Conservation (phyloP, 2,113 vertebrate species). For the Budorcas taxicolor region DNA sequence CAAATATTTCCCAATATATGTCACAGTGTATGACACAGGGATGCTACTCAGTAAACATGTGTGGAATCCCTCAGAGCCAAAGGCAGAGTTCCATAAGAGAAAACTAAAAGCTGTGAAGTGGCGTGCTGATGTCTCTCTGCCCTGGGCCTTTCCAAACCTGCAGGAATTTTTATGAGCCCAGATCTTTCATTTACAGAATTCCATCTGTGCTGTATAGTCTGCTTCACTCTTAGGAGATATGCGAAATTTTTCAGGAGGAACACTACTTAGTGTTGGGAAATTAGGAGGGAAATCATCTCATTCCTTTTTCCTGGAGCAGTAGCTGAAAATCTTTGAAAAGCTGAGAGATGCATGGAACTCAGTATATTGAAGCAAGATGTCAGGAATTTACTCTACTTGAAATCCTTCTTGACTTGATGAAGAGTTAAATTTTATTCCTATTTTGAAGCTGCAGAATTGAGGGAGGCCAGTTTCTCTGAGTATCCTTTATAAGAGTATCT, state of each 20-base stretch:
- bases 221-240: neutral
- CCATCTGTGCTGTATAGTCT: neutral
- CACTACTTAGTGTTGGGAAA: neutral
- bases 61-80: neutral
- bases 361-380: neutral
- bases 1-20: neutral
- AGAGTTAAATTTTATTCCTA: neutral
- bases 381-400: neutral
- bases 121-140: neutral
- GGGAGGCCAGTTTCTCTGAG: neutral
- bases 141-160: neutral
- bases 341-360: neutral
- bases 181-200: neutral
- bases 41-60: neutral
- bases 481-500: neutral
- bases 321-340: neutral
- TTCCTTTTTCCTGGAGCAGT: neutral
- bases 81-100: neutral
- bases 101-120: neutral
- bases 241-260: neutral
- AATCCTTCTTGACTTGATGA: neutral
- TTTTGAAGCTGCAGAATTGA: neutral
- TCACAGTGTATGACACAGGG: neutral
- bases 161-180: neutral
- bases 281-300: neutral